Evolutionary conservation across 2,113 vertebrate species (phyloP).

Genomic region (Ctenodactylus gundi): DNA sequence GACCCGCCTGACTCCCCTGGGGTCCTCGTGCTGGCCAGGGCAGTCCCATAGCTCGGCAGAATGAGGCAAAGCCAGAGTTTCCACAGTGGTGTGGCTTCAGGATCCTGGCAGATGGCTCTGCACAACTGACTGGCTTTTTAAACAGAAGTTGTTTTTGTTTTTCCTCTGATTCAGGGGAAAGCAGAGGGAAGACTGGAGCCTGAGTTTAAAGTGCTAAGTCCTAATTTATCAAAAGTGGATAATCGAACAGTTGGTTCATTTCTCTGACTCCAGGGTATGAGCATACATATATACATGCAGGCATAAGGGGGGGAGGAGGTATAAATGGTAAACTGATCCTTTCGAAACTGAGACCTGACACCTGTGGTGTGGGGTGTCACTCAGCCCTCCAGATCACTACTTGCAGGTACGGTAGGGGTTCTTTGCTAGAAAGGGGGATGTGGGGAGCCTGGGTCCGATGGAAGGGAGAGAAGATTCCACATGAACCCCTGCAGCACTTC

Average conservation of each 20-base stretch:
- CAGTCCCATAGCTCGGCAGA: not conserved
- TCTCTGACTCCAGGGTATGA: not conserved
- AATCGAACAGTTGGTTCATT: not conserved
- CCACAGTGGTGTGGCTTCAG: not conserved
- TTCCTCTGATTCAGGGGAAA: not conserved
- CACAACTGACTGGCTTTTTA: not conserved
- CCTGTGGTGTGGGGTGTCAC: not conserved
- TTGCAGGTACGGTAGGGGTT: not conserved
- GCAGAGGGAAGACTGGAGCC: not conserved
- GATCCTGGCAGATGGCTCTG: not conserved
- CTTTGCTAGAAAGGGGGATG: not conserved
- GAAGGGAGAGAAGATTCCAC: not conserved
- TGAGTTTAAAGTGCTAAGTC: not conserved
- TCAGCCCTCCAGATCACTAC: not conserved
- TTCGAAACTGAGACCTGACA: conserved; percentile 1
- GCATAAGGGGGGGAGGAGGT: too few relatives aligned
- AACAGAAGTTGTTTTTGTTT: not conserved
- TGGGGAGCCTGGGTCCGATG: not conserved
- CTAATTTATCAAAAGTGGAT: not conserved
- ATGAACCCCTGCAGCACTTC: not conserved
- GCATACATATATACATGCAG: not conserved
- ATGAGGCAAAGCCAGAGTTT: not conserved
- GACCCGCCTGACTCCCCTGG: not conserved
- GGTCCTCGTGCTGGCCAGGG: not conserved
- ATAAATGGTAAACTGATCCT: not conserved